phyloP scores from a whole-genome alignment of 1,140 invertebrate species.

The Papilio polyxenes region DNA sequence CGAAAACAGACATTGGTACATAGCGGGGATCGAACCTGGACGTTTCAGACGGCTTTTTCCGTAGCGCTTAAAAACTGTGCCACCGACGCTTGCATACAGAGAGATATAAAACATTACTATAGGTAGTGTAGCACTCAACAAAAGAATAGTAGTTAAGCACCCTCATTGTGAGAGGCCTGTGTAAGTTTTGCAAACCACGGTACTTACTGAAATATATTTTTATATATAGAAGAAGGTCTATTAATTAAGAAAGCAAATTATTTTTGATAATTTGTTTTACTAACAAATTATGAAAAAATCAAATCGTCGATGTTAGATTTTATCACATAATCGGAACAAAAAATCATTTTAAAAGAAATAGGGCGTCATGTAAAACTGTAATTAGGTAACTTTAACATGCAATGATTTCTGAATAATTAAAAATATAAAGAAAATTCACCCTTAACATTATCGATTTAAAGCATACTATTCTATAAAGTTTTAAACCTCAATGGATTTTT shows the following conservation, averaged over 20 bases:
- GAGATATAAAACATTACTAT: not conserved
- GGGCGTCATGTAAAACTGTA: slow-evolving; percentile 12
- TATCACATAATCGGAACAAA: not conserved
- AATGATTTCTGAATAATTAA: slow-evolving; percentile 7
- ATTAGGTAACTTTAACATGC: slow-evolving; percentile 2
- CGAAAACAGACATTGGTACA: too few relatives aligned
- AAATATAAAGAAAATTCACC: not conserved
- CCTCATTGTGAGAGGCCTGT: slow-evolving; percentile 5
- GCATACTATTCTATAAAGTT: not conserved
- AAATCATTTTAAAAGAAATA: slow-evolving; percentile 12
- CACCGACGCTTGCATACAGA: not conserved
- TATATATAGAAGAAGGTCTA: not conserved
- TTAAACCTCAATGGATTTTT: not conserved
- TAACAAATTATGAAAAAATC: not conserved
- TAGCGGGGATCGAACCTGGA: too few relatives aligned
- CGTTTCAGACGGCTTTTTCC: too few relatives aligned
- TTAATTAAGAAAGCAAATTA: not conserved
- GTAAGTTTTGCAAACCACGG: slow-evolving; percentile 10
- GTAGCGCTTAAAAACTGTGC: too few relatives aligned
- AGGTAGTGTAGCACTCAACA: not conserved
- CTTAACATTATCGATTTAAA: not conserved
- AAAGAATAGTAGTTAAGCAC: not conserved
- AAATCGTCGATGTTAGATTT: not conserved
- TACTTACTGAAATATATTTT: not conserved
- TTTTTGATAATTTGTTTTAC: not conserved